Evolutionary conservation across 2,113 vertebrate species (phyloP).

Genomic region (Poeciliopsis prolifica): DNA sequence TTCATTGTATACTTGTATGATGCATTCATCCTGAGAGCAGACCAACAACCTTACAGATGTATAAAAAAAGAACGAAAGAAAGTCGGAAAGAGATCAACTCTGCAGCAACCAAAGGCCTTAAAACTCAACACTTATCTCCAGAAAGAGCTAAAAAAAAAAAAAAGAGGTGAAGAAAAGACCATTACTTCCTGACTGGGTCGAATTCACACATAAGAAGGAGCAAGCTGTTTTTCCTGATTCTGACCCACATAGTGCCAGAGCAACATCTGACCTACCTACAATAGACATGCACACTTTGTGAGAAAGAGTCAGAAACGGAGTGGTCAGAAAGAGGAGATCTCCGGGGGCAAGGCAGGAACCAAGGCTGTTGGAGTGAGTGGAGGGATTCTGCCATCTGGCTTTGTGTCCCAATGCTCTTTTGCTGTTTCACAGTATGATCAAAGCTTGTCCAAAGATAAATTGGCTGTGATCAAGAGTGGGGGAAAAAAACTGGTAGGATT

Average conservation of each 20-base stretch:
- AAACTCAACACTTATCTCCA: slow-evolving; percentile 15
- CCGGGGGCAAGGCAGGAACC: slow-evolving; percentile 40
- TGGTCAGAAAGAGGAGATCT: slow-evolving; percentile 32
- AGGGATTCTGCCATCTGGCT: slow-evolving; percentile 43
- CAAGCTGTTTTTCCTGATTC: slow-evolving; percentile 34
- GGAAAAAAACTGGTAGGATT: background rate
- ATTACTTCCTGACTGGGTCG: slow-evolving; percentile 32
- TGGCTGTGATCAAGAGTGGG: background rate
- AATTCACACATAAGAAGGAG: slow-evolving; percentile 47
- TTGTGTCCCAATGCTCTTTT: slow-evolving; percentile 12
- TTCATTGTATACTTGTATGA: background rate
- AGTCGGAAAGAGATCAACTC: background rate
- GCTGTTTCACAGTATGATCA: background rate
- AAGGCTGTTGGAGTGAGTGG: slow-evolving; percentile 28
- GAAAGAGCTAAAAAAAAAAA: slow-evolving; percentile 25
- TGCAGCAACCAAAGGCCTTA: slow-evolving; percentile 18
- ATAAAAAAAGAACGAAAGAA: background rate
- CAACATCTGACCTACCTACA: slow-evolving; percentile 31
- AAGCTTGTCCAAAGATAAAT: background rate
- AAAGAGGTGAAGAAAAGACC: slow-evolving; percentile 30
- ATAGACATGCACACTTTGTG: slow-evolving; percentile 18
- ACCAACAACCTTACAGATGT: slow-evolving; percentile 3
- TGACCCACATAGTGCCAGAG: slow-evolving; percentile 32
- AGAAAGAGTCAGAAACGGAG: slow-evolving; percentile 24
- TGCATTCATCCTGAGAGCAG: slow-evolving; percentile 1